Base-by-base conservation (phyloP, 1,140 invertebrate species). In the Drosophila pseudoananassae region DNA sequence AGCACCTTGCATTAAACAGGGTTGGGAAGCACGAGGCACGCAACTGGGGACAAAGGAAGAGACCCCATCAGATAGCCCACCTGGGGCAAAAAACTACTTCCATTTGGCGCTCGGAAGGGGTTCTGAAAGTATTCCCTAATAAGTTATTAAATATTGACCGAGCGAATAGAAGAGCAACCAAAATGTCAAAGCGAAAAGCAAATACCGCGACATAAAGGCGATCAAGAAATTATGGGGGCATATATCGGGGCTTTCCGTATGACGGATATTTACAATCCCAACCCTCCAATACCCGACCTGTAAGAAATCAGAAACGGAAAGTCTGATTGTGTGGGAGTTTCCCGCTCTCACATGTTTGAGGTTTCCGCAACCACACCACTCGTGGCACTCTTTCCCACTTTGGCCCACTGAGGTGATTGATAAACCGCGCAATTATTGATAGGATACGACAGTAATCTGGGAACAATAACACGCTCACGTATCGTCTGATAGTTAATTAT, bases 101-200 rank as follows among this genome's bases (percentile, higher is more conserved):
- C 31, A 47, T 15, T 23, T 12, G 17, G n/a, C n/a, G 20, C 20
- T 47, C 5, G 14, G 29, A 29, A 20, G 14, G 23, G 20, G 23
- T 25, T 8, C 54, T 5, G 1, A 23, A 25, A 31, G 57, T 38
- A 33, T 25, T 52, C 36, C 60, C 57, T 65, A 66, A 84, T 66
- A 73, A 55, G 47, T 61, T 54, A 81, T 85, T 77, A 77, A 74
- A 76, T 85, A 84, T 85, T 77, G 55, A 87, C 65, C 59, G 4
- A 52, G 63, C 46, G 33, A 66, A 64, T 17, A 45, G 17, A 23
- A 15, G 7, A 14, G 25, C 40, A 64, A 45, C 31, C 20, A 10
- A 33, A 63, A 63, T 58, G 53, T 46, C 38, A 40, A 54, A 25
- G 17, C 51, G 5, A 23, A 38, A 38, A 53, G 17, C 15, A 36